A percentile compares a stretch with the other conserved stretches of the same genome.
Conservation (phyloP, 2,113 vertebrate genomes). For the Pseudorasbora parva region DNA sequence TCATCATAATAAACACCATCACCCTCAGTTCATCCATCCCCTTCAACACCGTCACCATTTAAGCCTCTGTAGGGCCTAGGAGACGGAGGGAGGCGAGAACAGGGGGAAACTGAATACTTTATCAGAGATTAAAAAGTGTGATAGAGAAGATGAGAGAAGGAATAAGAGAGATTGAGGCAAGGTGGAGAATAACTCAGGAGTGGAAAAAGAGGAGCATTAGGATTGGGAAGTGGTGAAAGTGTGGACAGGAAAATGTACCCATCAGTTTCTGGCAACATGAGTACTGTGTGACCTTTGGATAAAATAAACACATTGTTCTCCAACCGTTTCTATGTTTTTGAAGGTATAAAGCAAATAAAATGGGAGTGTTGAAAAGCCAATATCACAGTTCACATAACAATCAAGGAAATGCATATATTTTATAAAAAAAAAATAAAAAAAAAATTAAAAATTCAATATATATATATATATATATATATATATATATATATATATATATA, state of each 20-base stretch:
- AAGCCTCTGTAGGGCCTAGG: constrained; percentile 42
- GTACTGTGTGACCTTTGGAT: not conserved
- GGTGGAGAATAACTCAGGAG: not conserved
- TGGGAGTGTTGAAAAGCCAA: not conserved
- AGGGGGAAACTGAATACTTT: constrained; percentile 9
- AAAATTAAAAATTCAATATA: no score
- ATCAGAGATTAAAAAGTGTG: constrained; percentile 6
- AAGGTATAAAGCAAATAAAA: not conserved
- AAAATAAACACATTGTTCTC: not conserved
- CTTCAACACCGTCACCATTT: constrained; percentile 80
- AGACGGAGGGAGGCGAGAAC: not conserved
- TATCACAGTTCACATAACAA: not conserved
- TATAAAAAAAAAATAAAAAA: no score
- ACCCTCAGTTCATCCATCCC: constrained; percentile 89
- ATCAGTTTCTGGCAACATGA: not conserved
- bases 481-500: no score
- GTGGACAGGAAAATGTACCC: not conserved
- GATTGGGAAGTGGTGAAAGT: not conserved
- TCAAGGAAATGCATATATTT: not conserved
- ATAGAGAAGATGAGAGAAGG: not conserved
- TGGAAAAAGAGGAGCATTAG: not conserved
- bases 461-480: no score
- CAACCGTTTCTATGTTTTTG: not conserved
- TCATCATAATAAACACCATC: constrained; percentile 96
- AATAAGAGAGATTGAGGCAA: not conserved